These are phyloP conservation scores for Drosophila setosimentum DNA, from an alignment of 2,888 invertebrate genomes.

Conservation along the genomic window DNA sequence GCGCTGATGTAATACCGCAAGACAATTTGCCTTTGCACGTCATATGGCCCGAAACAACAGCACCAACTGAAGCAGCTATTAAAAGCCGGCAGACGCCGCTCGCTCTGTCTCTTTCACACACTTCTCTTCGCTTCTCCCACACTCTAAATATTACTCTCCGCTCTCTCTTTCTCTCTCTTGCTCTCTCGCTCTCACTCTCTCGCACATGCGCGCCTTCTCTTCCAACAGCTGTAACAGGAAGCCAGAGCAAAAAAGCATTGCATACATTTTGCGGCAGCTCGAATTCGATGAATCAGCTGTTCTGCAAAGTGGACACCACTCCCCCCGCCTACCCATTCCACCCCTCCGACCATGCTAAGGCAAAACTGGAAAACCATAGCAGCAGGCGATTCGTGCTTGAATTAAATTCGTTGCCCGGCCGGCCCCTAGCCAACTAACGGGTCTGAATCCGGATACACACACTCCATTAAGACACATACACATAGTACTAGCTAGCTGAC, in stretches of 20 bases:
- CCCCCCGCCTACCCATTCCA: not conserved
- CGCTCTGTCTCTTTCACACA: constrained; percentile 7
- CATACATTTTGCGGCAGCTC: constrained; percentile 23
- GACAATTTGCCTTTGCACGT: constrained; percentile 73
- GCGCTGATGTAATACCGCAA: constrained; percentile 79
- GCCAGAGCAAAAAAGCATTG: constrained; percentile 33
- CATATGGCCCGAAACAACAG: constrained; percentile 54
- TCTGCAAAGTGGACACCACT: constrained; percentile 41
- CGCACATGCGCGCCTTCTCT: constrained; percentile 33
- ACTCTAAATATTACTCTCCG: constrained; percentile 1
- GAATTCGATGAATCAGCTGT: constrained; percentile 74
- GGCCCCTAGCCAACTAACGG: constrained; percentile 30
- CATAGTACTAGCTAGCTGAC: constrained; percentile 53
- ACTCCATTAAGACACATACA: constrained; percentile 53
- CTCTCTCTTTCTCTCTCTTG: constrained; percentile 3
- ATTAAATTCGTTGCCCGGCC: constrained; percentile 45
- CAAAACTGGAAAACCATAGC: constrained; percentile 37
- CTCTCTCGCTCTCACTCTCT: constrained; percentile 2
- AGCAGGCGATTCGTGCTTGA: constrained; percentile 44
- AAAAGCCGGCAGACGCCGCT: constrained; percentile 66
- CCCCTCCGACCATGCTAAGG: not conserved
- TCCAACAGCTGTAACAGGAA: constrained; percentile 58
- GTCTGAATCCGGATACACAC: constrained; percentile 29
- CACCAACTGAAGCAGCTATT: constrained; percentile 46
- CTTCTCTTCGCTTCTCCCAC: not conserved